These are phyloP conservation scores for Erythrolamprus reginae DNA, from an alignment of 2,113 vertebrate genomes.

Conservation along the genomic window DNA sequence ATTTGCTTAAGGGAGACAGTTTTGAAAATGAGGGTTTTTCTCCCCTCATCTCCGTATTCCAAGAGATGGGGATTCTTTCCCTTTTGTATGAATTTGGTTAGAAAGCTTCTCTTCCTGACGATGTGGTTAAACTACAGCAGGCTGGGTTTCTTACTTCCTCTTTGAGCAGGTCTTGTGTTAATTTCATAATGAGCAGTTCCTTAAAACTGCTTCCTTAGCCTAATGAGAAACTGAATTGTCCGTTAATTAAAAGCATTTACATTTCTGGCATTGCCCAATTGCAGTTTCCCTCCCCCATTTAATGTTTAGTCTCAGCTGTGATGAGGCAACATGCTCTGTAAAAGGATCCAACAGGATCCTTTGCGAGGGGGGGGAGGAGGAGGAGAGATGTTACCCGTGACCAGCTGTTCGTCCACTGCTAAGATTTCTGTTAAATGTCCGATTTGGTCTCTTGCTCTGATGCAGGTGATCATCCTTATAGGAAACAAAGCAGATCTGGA, in stretches of 20 bases:
- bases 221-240: too few species aligned
- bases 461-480: slow-evolving; percentile 96
- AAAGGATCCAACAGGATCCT: neutral
- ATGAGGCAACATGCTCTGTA: neutral
- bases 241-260: neutral
- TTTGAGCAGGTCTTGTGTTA: neutral
- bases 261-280: neutral
- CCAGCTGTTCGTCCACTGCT: neutral
- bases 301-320: neutral
- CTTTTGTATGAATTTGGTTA: neutral
- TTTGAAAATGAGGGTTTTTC: neutral
- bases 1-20: neutral
- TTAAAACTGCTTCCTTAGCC: neutral
- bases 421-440: neutral
- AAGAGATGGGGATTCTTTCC: neutral
- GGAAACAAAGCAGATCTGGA: slow-evolving; percentile 98
- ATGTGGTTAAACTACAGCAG: neutral
- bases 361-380: too few species aligned
- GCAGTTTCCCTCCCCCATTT: neutral
- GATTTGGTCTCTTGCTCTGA: slow-evolving; percentile 18
- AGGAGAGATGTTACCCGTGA: neutral
- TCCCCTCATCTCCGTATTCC: neutral
- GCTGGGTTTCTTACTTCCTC: neutral
- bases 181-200: neutral
- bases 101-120: neutral